phyloP scores from a whole-genome alignment of 2,888 invertebrate species.

The Elysia crispata region DNA sequence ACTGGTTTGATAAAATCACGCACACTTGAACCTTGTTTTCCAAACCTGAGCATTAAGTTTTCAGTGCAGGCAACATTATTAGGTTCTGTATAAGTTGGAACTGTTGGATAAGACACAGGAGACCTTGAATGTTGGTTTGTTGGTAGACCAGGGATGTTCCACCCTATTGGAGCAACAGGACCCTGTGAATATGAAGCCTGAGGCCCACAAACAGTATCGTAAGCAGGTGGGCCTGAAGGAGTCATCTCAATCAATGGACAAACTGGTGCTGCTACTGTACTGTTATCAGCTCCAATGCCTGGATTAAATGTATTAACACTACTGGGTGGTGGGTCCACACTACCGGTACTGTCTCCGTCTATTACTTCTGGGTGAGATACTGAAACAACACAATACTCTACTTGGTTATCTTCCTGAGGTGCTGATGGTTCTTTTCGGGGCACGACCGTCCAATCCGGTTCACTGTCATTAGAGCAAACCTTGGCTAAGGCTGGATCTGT shows the following conservation, averaged over 20 bases:
- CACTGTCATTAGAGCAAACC: constrained; percentile 36
- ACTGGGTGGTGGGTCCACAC: not conserved
- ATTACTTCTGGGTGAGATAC: not conserved
- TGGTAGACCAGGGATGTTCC: constrained; percentile 28
- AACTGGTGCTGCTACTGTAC: not conserved
- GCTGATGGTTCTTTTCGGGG: constrained; percentile 21
- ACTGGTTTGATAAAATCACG: constrained; percentile 67
- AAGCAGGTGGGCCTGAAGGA: too few relatives aligned
- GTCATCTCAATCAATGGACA: too few relatives aligned
- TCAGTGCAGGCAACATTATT: constrained; percentile 54
- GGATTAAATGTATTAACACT: not conserved
- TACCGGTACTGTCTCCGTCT: not conserved
- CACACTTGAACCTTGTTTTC: constrained; percentile 63
- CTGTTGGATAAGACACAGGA: constrained; percentile 32
- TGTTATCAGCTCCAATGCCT: not conserved
- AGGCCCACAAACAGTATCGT: not conserved
- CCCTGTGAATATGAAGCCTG: not conserved
- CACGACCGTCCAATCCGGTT: constrained; percentile 37
- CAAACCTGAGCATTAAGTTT: constrained; percentile 61
- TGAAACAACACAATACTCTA: constrained; percentile 22
- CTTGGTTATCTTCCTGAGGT: not conserved
- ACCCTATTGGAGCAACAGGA: not conserved
- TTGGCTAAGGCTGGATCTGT: constrained; percentile 27
- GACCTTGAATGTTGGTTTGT: not conserved
- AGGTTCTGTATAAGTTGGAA: constrained; percentile 14